Evolutionary conservation across 2,888 invertebrate species (phyloP).

Genomic region (Noctuana brunneofusca): DNA sequence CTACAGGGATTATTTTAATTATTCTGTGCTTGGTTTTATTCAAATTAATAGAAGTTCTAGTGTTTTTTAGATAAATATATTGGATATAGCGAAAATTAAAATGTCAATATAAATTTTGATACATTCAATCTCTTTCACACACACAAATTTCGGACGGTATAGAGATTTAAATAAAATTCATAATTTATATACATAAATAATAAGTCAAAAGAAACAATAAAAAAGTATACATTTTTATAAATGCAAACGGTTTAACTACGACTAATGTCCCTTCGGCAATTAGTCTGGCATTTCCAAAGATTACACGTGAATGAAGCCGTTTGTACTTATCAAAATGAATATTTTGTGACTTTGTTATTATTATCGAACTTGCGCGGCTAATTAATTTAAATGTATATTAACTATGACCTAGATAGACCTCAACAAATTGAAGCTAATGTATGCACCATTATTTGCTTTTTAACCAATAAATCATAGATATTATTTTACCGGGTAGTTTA

Average conservation of each 20-base stretch:
- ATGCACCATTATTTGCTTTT: constrained; percentile 28
- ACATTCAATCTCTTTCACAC: constrained; percentile 43
- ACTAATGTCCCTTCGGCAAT: too few species aligned
- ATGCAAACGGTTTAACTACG: too few species aligned
- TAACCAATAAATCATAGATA: too few species aligned
- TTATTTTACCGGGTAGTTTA: too few species aligned
- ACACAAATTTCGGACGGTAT: constrained; percentile 56
- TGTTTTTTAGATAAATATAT: background rate
- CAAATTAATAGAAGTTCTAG: background rate
- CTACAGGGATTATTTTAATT: background rate
- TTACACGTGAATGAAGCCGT: too few species aligned
- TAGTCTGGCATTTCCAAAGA: too few species aligned
- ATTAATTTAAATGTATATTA: background rate
- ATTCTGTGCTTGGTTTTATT: background rate
- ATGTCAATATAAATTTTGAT: constrained; percentile 12
- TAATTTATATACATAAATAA: constrained; percentile 15
- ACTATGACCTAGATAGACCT: constrained; percentile 15
- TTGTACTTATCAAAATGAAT: too few species aligned
- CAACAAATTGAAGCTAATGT: constrained; percentile 20
- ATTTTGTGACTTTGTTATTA: too few species aligned
- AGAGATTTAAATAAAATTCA: constrained; percentile 42
- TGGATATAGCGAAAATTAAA: constrained; percentile 5
- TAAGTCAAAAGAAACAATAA: background rate
- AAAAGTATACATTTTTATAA: too few species aligned
- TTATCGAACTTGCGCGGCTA: background rate